A percentile compares a stretch with the other conserved stretches of the same genome.
Conservation (phyloP, 2,113 vertebrate species). For the Cyprinodon brontotheroides region DNA sequence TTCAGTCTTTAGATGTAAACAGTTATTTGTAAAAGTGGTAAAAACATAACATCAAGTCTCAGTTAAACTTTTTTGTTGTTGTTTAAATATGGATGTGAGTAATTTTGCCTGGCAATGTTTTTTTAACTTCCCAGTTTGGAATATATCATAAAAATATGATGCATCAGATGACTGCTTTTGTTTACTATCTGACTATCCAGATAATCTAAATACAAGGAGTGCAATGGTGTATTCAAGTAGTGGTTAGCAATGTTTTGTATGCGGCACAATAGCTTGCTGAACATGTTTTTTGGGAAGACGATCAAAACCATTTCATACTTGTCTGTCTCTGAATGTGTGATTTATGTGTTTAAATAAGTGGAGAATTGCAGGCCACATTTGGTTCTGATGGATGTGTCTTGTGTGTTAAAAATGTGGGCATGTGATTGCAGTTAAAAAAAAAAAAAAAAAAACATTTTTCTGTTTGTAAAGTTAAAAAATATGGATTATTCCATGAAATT, state of each 20-base stretch:
- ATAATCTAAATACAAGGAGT: not conserved
- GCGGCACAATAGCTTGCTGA: not conserved
- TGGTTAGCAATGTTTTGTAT: not conserved
- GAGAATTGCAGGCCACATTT: not conserved
- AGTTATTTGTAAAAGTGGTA: too few species aligned
- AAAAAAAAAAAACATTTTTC: not conserved
- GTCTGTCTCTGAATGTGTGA: not conserved
- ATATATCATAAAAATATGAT: not conserved
- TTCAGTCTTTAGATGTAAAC: not conserved
- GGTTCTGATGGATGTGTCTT: not conserved
- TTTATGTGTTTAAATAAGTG: not conserved
- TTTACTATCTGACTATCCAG: not conserved
- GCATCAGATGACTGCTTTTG: not conserved
- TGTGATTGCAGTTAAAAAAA: not conserved
- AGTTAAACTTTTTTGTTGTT: too few species aligned
- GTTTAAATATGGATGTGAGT: too few species aligned
- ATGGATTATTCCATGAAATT: not conserved
- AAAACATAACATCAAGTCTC: too few species aligned
- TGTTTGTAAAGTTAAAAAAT: not conserved
- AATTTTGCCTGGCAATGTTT: too few species aligned
- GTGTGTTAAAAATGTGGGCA: not conserved
- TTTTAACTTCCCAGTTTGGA: too few species aligned
- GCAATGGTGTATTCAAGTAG: not conserved
- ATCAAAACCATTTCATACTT: not conserved
- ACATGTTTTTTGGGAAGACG: conserved; percentile 1